These are phyloP conservation scores for Solea senegalensis DNA, from an alignment of 2,113 vertebrate species.

Conservation along the genomic window DNA sequence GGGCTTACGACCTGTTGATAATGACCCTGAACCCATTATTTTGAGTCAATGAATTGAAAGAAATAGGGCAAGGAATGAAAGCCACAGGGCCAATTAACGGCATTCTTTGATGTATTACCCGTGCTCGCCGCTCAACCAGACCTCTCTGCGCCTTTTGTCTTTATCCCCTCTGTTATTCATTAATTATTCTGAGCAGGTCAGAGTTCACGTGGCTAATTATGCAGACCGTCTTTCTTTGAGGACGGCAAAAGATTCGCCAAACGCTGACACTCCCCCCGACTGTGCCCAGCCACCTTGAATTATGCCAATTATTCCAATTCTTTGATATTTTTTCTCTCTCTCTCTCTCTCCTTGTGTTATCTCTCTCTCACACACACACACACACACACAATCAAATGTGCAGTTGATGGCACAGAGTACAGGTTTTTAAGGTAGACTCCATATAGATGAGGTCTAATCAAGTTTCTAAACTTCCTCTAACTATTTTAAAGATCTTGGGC, in stretches of 20 bases:
- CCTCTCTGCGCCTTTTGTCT: conserved; percentile 96
- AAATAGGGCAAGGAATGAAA: conserved; percentile 99
- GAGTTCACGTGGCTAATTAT: conserved; percentile 97
- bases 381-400: too few species aligned
- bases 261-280: conserved; percentile 91
- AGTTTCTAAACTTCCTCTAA: too few species aligned
- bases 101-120: conserved; percentile 99
- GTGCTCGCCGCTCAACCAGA: conserved; percentile 90
- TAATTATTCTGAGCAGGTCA: conserved; percentile 98
- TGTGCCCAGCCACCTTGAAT: conserved; percentile 95
- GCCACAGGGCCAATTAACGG: conserved; percentile 99
- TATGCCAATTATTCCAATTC: conserved; percentile 97
- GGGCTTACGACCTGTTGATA: conserved; percentile 98
- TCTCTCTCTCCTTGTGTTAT: conserved; percentile 62
- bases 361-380: conserved; percentile 26
- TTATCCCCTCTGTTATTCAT: conserved; percentile 99
- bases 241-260: conserved; percentile 91
- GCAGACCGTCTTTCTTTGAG: conserved; percentile 89
- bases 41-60: conserved; percentile 99
- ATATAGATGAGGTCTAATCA: too few species aligned
- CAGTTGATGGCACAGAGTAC: too few species aligned
- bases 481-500: too few species aligned
- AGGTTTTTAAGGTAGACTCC: too few species aligned
- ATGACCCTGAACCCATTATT: conserved; percentile 99
- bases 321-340: conserved; percentile 80